Percentiles rank a stretch among this genome's conserved stretches.
phyloP scores from a whole-genome alignment of 2,888 invertebrate species.

The Ctena decussata region DNA sequence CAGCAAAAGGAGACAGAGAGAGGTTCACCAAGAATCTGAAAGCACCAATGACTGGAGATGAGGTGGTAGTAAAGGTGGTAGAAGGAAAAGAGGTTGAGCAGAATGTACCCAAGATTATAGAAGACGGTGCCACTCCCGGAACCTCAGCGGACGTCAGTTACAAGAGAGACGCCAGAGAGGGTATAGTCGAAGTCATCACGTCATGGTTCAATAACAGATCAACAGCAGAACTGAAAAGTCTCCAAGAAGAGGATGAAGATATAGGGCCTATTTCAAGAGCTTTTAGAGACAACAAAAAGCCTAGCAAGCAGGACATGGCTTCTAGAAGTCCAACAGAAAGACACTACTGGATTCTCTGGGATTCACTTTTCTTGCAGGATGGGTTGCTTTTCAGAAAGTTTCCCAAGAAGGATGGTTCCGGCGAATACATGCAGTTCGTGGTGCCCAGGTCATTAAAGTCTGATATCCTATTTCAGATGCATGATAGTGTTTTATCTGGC shows the following conservation, averaged over 20 bases:
- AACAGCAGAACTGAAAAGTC: background rate
- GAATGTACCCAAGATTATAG: no score
- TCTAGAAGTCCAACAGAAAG: background rate
- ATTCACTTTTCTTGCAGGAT: background rate
- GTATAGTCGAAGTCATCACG: background rate
- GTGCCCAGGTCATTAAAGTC: no score
- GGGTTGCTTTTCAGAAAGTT: background rate
- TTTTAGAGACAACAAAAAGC: background rate
- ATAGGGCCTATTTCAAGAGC: no score
- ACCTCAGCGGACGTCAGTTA: background rate
- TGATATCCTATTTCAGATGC: no score
- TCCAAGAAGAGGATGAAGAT: constrained; percentile 6
- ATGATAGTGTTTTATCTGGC: no score
- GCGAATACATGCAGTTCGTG: no score
- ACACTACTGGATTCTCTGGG: no score
- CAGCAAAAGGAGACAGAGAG: background rate
- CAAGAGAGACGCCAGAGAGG: background rate
- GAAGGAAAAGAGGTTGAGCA: no score
- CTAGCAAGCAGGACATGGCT: background rate
- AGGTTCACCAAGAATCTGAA: background rate
- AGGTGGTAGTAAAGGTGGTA: no score
- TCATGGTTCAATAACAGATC: constrained; percentile 1
- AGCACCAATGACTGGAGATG: no score
- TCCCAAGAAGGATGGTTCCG: no score
- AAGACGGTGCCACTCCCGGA: no score